These are phyloP conservation scores for Varanus komodoensis DNA, from an alignment of 2,113 vertebrate genomes.

Conservation along the genomic window DNA sequence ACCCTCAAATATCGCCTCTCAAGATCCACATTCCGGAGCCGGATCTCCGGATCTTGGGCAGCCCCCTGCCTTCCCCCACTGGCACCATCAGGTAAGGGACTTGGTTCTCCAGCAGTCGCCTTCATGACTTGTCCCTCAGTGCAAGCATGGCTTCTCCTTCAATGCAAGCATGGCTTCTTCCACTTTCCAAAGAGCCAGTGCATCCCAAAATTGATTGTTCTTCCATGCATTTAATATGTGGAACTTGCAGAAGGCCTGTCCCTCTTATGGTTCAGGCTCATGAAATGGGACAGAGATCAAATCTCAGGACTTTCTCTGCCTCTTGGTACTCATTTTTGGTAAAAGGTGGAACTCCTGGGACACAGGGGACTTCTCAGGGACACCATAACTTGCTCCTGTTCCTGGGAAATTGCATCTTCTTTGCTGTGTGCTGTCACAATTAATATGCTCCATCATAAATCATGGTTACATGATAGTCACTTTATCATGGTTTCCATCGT, in stretches of 20 bases:
- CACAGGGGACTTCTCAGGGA: too few species aligned
- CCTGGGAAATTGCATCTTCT: neutral
- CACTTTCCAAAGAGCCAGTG: neutral
- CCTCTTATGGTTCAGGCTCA: neutral
- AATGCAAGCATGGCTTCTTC: too few species aligned
- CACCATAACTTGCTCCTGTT: neutral
- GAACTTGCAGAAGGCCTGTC: neutral
- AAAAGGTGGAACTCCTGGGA: neutral
- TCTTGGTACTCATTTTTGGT: neutral
- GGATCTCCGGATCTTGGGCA: conserved; percentile 89
- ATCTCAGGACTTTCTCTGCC: neutral
- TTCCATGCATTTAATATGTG: neutral
- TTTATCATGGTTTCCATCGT: too few species aligned
- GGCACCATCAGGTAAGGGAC: conserved; percentile 93
- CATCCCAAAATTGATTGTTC: neutral
- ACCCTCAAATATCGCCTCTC: conserved; percentile 95
- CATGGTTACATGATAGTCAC: neutral
- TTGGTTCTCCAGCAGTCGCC: too few species aligned
- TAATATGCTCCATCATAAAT: neutral
- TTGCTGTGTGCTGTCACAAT: neutral
- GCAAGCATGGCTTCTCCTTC: too few species aligned
- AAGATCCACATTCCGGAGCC: conserved; percentile 98
- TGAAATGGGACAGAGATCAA: neutral
- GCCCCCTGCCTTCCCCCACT: conserved; percentile 94
- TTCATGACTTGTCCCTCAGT: too few species aligned